Conservation (phyloP, 2,797 vertebrate genomes). For the Amblyraja radiata region DNA sequence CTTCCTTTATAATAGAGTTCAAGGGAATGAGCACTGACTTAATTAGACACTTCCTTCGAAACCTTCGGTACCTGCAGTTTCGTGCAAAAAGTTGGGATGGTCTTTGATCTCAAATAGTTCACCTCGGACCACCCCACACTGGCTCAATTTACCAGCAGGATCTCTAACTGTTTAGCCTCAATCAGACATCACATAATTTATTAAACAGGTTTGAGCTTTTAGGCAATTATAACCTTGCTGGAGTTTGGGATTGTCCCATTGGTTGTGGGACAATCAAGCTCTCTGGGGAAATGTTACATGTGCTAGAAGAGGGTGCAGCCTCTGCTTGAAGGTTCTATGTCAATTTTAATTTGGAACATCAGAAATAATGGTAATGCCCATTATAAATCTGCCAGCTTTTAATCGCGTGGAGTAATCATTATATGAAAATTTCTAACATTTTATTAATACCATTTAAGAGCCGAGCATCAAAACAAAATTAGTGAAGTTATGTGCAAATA, state of each 20-base stretch:
- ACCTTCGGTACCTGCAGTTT: neutral
- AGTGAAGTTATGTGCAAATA: neutral
- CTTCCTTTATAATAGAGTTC: neutral
- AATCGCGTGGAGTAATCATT: neutral
- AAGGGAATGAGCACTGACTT: neutral
- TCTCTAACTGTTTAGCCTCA: neutral
- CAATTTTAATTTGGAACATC: conserved; percentile 4
- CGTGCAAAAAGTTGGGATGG: neutral
- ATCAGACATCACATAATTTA: too few species aligned
- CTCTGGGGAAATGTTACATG: neutral
- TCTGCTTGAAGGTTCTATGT: neutral
- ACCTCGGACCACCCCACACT: too few species aligned
- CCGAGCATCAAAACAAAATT: neutral
- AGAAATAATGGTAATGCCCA: neutral
- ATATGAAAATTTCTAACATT: neutral
- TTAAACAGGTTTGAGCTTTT: neutral
- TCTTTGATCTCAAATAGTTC: neutral
- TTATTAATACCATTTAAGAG: neutral
- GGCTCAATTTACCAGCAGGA: neutral
- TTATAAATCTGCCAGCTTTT: neutral
- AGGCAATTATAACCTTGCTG: neutral
- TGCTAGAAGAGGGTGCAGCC: neutral
- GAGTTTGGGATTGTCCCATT: neutral
- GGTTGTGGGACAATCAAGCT: neutral
- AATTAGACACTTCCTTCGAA: neutral